Evolutionary conservation across 2,888 invertebrate genomes (phyloP).

Genomic region (Dynastes maya): DNA sequence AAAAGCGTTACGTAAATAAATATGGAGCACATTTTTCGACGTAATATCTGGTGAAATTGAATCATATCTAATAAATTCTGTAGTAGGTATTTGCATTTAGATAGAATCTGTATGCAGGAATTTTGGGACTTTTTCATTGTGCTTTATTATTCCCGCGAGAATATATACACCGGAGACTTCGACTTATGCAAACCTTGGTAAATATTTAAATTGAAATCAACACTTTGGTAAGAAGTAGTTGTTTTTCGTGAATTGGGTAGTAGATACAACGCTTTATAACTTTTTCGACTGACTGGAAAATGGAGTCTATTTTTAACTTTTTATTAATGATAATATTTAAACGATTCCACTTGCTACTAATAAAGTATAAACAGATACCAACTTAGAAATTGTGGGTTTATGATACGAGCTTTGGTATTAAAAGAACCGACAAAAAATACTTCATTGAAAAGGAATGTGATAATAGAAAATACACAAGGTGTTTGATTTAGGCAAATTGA

Average conservation of each 20-base stretch:
- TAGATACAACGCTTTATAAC: background rate
- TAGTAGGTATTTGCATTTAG: constrained; percentile 50
- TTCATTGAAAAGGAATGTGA: too few relatives aligned
- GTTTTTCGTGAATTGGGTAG: constrained; percentile 1
- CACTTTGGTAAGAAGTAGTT: constrained; percentile 9
- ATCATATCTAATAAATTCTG: constrained; percentile 51
- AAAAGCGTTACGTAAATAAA: constrained; percentile 18
- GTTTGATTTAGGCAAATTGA: too few relatives aligned
- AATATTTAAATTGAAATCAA: constrained; percentile 40
- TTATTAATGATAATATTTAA: too few relatives aligned
- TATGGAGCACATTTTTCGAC: constrained; percentile 9
- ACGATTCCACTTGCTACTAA: too few relatives aligned
- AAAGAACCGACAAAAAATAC: too few relatives aligned
- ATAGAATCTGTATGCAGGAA: constrained; percentile 48
- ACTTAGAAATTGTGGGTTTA: too few relatives aligned
- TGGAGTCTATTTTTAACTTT: too few relatives aligned
- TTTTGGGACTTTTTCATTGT: constrained; percentile 40
- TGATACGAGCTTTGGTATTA: too few relatives aligned
- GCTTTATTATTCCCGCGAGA: constrained; percentile 26
- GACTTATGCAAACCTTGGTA: constrained; percentile 33
- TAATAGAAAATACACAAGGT: too few relatives aligned
- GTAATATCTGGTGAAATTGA: constrained; percentile 45
- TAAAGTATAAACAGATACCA: too few relatives aligned
- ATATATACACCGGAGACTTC: constrained; percentile 13
- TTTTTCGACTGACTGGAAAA: background rate